phyloP scores from a whole-genome alignment of 2,113 vertebrate genomes.

The Lamprotornis superbus region DNA sequence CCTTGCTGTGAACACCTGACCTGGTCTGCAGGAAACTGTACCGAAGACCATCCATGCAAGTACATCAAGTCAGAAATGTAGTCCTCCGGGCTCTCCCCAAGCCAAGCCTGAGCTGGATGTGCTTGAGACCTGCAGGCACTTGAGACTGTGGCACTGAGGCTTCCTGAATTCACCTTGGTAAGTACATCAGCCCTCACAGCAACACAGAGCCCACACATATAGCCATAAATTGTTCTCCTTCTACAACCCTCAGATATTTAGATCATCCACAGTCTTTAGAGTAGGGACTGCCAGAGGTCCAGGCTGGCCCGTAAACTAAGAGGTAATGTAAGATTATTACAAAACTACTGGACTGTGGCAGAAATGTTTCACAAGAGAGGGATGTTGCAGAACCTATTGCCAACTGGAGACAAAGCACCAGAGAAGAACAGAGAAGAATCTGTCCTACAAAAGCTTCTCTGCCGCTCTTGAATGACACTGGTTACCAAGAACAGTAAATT shows the following conservation, averaged over 20 bases:
- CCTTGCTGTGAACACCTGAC: neutral
- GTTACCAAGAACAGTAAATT: neutral
- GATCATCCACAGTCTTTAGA: neutral
- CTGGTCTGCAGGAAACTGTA: neutral
- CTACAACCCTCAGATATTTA: neutral
- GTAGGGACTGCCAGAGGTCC: neutral
- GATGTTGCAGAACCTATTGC: neutral
- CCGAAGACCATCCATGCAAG: rapidly evolving
- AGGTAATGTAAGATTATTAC: neutral
- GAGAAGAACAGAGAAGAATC: neutral
- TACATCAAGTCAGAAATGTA: neutral
- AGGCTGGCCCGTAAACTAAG: neutral
- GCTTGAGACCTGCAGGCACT: neutral
- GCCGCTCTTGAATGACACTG: neutral
- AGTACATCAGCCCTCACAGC: neutral
- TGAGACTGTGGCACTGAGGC: neutral
- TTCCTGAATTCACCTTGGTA: neutral
- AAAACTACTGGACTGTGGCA: neutral
- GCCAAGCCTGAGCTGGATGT: neutral
- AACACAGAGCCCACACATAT: neutral
- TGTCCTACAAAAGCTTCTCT: neutral
- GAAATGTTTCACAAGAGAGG: neutral
- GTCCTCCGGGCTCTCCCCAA: neutral
- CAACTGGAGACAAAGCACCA: neutral
- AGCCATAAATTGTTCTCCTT: neutral